phyloP scores from a whole-genome alignment of 1,140 invertebrate genomes.

The Sitophilus oryzae region DNA sequence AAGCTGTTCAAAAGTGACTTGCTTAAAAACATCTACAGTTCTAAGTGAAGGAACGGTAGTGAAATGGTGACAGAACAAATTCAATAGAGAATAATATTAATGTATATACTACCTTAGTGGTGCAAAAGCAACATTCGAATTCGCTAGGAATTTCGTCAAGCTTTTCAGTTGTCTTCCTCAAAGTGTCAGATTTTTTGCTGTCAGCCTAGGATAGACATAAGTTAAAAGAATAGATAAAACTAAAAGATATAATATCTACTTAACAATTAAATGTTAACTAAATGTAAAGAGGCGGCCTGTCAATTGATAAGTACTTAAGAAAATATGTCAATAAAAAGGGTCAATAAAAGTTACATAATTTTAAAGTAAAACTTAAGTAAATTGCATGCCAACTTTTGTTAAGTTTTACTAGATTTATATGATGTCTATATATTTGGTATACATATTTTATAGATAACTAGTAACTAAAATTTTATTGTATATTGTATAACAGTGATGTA shows the following conservation, averaged over 20 bases:
- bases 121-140: constrained; percentile 94
- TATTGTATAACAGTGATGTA: too few relatives aligned
- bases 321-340: too few relatives aligned
- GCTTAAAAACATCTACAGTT: background rate
- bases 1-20: background rate
- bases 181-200: constrained; percentile 59
- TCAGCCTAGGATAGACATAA: constrained; percentile 53
- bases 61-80: background rate
- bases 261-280: too few relatives aligned
- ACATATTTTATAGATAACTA: too few relatives aligned
- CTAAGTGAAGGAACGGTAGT: background rate
- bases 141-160: constrained; percentile 78
- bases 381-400: too few relatives aligned
- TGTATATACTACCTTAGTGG: constrained; percentile 78
- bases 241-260: background rate
- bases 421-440: too few relatives aligned
- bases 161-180: constrained; percentile 59
- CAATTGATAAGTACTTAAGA: too few relatives aligned
- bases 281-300: too few relatives aligned
- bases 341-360: too few relatives aligned
- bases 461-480: too few relatives aligned
- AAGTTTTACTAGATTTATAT: too few relatives aligned
- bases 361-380: too few relatives aligned
- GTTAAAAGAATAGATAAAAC: constrained; percentile 20
- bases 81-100: constrained; percentile 4